A percentile compares a stretch with the other conserved stretches of the same genome.
These are phyloP conservation scores for Oegoconia quadripuncta DNA, from an alignment of 2,888 invertebrate genomes.

Conservation along the genomic window DNA sequence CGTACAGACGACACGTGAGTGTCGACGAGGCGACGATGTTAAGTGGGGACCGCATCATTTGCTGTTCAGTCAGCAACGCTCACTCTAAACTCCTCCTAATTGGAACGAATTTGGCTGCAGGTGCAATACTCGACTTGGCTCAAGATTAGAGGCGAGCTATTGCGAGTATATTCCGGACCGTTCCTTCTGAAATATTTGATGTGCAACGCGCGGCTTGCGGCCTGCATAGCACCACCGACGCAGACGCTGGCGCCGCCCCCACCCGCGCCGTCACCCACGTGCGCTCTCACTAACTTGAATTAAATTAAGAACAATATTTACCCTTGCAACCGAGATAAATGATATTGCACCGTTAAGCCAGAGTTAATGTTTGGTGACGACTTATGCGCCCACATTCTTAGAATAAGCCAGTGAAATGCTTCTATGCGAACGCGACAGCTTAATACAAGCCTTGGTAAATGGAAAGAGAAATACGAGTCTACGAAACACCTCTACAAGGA, in stretches of 20 bases:
- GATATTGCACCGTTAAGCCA: constrained; percentile 70
- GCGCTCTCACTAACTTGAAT: constrained; percentile 63
- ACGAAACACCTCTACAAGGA: constrained; percentile 33
- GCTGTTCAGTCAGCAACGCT: constrained; percentile 72
- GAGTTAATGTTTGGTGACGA: constrained; percentile 66
- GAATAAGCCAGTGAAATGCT: constrained; percentile 47
- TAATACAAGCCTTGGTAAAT: constrained; percentile 32
- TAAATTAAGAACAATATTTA: constrained; percentile 79
- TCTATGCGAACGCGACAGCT: constrained; percentile 32
- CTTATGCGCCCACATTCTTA: constrained; percentile 67
- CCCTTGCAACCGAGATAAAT: constrained; percentile 67
- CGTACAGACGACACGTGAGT: constrained; percentile 66
- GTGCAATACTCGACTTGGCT: constrained; percentile 76
- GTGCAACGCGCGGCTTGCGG: constrained; percentile 67
- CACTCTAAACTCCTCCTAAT: constrained; percentile 75
- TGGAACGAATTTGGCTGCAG: constrained; percentile 79
- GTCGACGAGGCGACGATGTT: constrained; percentile 60
- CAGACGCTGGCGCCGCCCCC: constrained; percentile 16
- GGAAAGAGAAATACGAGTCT: constrained; percentile 32
- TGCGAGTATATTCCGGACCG: constrained; percentile 65
- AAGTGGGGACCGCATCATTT: constrained; percentile 77
- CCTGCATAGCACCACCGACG: constrained; percentile 34
- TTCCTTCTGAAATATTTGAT: constrained; percentile 72
- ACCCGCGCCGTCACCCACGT: constrained; percentile 52
- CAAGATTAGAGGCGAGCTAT: constrained; percentile 75